Percentiles rank a stretch among this genome's conserved stretches.
Evolutionary conservation across 92 coral and sea anemone genomes (phyloP).

Genomic region (Epizoanthus illoricatus): DNA sequence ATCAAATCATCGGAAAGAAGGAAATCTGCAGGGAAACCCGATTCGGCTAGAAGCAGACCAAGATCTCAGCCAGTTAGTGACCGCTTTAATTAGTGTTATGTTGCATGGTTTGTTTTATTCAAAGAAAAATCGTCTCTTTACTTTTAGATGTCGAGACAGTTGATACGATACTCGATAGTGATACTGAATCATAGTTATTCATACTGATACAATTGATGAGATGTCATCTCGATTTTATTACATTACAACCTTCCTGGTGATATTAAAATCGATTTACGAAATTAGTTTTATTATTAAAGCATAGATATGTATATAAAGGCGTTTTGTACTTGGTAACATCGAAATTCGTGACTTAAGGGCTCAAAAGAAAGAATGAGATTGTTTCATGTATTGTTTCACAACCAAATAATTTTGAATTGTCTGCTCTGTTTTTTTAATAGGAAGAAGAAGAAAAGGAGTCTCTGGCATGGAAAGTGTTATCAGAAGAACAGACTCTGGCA

Average conservation of each 20-base stretch:
- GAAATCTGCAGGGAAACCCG: conserved; percentile 63
- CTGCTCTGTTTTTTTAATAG: conserved; percentile 28
- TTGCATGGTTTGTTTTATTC: not conserved
- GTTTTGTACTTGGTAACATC: too few relatives aligned
- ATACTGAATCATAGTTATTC: too few relatives aligned
- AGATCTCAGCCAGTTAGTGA: conserved; percentile 61
- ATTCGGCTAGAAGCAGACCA: conserved; percentile 39
- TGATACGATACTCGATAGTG: not conserved
- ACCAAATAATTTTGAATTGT: not conserved
- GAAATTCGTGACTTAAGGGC: too few relatives aligned
- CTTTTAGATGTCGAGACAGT: not conserved
- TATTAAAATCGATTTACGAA: too few relatives aligned
- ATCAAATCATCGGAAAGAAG: conserved; percentile 82
- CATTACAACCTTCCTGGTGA: too few relatives aligned
- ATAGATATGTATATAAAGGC: too few relatives aligned
- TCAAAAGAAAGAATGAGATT: not conserved
- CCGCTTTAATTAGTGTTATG: not conserved
- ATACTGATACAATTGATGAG: too few relatives aligned
- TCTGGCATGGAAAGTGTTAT: conserved; percentile 82
- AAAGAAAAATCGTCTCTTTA: not conserved
- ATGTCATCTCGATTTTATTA: too few relatives aligned
- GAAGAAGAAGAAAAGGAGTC: conserved; percentile 78
- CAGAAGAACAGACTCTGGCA: conserved; percentile 87
- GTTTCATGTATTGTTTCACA: not conserved
- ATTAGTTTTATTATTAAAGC: too few relatives aligned